Conservation (phyloP, 2,888 invertebrate genomes). For the Blastobasis lacticolella region DNA sequence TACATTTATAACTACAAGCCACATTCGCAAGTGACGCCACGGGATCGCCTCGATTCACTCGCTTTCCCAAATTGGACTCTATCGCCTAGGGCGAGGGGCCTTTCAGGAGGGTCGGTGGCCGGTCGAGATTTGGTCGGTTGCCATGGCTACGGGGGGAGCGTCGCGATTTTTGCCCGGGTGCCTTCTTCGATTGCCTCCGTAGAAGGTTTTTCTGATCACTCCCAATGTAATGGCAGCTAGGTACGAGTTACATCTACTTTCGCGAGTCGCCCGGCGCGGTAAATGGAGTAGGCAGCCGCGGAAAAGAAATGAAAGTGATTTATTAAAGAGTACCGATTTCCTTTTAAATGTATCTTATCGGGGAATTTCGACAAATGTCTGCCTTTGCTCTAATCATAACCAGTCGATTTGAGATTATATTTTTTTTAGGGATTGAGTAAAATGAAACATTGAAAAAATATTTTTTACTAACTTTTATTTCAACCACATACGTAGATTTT, state of each 20-base stretch:
- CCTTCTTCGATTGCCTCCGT: conserved; percentile 52
- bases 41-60: conserved; percentile 9
- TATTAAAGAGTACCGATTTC: no score
- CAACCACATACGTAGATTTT: conserved; percentile 53
- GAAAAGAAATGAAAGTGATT: no score
- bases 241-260: conserved; percentile 3
- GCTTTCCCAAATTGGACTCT: conserved; percentile 19
- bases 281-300: no score
- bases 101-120: conserved; percentile 10
- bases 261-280: no score
- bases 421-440: not conserved
- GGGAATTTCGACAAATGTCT: no score
- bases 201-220: conserved; percentile 49
- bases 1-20: conserved; percentile 73
- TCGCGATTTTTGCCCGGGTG: conserved; percentile 51
- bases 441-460: conserved; percentile 24
- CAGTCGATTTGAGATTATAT: no score
- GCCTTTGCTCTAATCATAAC: no score
- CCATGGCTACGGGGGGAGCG: conserved; percentile 46
- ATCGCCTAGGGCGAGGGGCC: conserved; percentile 21
- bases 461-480: conserved; percentile 67
- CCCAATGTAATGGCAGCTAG: conserved; percentile 16
- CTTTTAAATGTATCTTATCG: no score
- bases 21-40: conserved; percentile 33
- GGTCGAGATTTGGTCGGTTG: conserved; percentile 28